These are phyloP conservation scores for Heterochromis multidens DNA, from an alignment of 2,113 vertebrate species.

Conservation along the genomic window DNA sequence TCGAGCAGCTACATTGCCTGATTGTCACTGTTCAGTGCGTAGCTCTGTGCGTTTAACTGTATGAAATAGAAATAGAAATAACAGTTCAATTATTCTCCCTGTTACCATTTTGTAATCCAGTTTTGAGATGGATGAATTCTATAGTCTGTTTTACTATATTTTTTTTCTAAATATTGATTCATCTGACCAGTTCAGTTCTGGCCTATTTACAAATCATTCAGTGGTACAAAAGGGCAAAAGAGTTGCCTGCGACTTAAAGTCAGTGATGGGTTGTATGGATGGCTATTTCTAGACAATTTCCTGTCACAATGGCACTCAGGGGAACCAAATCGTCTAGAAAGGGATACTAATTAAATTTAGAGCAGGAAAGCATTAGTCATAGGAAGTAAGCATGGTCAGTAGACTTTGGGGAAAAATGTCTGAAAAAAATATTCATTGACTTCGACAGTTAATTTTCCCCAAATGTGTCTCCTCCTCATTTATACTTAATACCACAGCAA, in stretches of 20 bases:
- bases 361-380: constrained; percentile 49
- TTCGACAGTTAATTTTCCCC: not conserved
- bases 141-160: not conserved
- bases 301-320: constrained; percentile 1
- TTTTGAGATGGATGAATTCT: not conserved
- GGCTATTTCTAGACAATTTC: constrained; percentile 29
- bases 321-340: constrained; percentile 16
- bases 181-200: not conserved
- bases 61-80: not conserved
- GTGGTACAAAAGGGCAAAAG: not conserved
- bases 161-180: not conserved
- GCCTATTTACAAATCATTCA: not conserved
- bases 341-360: constrained; percentile 36
- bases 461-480: not conserved
- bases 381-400: not conserved
- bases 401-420: not conserved
- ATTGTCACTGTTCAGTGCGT: not conserved
- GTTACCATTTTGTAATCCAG: not conserved
- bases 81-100: not conserved
- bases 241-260: not conserved
- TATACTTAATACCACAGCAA: not conserved
- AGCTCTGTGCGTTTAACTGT: not conserved
- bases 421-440: not conserved
- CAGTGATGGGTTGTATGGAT: not conserved
- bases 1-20: not conserved